phyloP scores from a whole-genome alignment of 2,888 invertebrate genomes.

The Mechanitis mazaeus region DNA sequence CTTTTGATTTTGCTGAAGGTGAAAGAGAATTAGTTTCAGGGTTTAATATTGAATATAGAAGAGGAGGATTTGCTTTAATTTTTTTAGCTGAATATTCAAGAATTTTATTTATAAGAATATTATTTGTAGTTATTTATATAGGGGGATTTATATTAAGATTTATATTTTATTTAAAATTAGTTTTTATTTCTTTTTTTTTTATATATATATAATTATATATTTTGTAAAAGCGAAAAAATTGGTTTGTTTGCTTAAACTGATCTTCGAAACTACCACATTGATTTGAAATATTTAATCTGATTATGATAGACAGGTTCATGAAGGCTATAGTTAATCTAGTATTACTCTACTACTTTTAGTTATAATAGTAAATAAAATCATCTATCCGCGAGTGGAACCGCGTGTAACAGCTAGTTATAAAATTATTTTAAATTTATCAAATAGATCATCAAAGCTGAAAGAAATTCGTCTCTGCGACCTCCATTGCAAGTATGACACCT shows the following conservation, averaged over 20 bases:
- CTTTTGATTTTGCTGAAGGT: constrained; percentile 88
- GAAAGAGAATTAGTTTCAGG: constrained; percentile 80
- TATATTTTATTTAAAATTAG: constrained; percentile 74
- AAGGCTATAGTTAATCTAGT: too few relatives aligned
- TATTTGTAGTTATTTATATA: constrained; percentile 78
- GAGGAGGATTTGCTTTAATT: constrained; percentile 83
- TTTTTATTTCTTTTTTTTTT: constrained; percentile 77
- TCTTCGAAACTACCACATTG: too few relatives aligned
- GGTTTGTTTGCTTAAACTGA: too few relatives aligned
- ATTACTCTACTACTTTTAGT: too few relatives aligned
- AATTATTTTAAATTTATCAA: background rate
- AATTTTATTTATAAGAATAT: constrained; percentile 81
- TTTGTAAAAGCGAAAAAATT: too few relatives aligned
- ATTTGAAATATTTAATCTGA: too few relatives aligned
- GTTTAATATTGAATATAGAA: constrained; percentile 87
- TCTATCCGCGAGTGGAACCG: background rate
- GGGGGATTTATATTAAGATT: constrained; percentile 66
- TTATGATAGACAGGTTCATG: too few relatives aligned
- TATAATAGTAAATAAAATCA: background rate
- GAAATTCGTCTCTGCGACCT: constrained; percentile 61
- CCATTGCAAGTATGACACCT: constrained; percentile 46
- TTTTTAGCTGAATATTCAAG: constrained; percentile 83
- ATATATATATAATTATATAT: too few relatives aligned
- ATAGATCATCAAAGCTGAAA: constrained; percentile 55
- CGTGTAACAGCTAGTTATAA: background rate